Percentiles rank a stretch among this genome's conserved stretches.
phyloP scores from a whole-genome alignment of 1,140 invertebrate genomes.

The Camponotus floridanus region DNA sequence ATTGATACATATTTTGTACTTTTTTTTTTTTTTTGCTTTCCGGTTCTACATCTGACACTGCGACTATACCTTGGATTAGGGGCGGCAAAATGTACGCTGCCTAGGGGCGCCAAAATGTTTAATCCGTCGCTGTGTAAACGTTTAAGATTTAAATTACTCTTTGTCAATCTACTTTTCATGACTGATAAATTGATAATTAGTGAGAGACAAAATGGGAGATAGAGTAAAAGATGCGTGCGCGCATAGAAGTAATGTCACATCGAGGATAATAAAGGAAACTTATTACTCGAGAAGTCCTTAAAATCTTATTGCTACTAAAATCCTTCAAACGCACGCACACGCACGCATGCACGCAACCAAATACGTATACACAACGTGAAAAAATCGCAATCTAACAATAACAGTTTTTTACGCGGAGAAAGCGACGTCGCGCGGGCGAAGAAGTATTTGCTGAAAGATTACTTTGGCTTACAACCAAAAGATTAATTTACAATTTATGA shows the following conservation, averaged over 20 bases:
- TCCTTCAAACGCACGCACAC: background rate
- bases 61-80: too few species aligned
- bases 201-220: background rate
- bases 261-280: background rate
- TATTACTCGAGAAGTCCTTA: background rate
- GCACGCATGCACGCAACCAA: background rate
- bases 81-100: too few species aligned
- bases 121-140: too few species aligned
- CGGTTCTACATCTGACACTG: too few species aligned
- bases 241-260: background rate
- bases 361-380: background rate
- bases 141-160: too few species aligned
- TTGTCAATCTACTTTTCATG: too few species aligned
- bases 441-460: background rate
- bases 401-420: background rate
- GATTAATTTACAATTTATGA: too few species aligned
- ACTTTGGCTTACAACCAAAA: too few species aligned
- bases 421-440: background rate
- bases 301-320: constrained; percentile 10
- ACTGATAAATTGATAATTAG: too few species aligned
- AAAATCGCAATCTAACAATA: background rate
- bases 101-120: too few species aligned
- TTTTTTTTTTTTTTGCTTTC: too few species aligned
- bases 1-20: too few species aligned
- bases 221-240: background rate